Base-by-base conservation (phyloP, 1,140 invertebrate genomes). In the Neuroterus valhalla region DNA sequence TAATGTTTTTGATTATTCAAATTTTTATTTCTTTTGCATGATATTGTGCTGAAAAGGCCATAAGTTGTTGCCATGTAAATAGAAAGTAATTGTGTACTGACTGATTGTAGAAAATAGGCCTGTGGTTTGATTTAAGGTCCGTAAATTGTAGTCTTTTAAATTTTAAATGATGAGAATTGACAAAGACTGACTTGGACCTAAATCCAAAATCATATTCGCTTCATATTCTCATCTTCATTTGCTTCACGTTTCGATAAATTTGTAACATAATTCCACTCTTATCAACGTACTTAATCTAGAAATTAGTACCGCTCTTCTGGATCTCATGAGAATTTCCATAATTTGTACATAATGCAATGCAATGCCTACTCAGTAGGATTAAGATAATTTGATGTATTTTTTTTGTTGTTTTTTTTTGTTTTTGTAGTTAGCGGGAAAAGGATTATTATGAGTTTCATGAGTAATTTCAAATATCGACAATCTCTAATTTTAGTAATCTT, bases 41-140 rank as follows among this genome's bases (percentile, higher is more conserved):
- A 48, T 48, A 8, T 19, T n/a, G n/a, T n/a, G 8, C 46, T 17
- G 3, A 74, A 19, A 46, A 74, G 19, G 14, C 43, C 50, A 44
- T 46, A 2, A 73, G 48, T 19, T 52, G 73, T 44, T 69, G 74
- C 68, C 80, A 73, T 83, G 46, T 78, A 79, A 72, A 68, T 42
- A 31, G 19, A 4, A 62, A 76, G 15, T 1, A 50, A 26, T 31
- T 26, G 8, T 15, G 5, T 26, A 55, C 21, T 55, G 21, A 55
- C 52, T 55, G 48, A 69, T 45, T 66, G 31, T 12, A 66, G 19
- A 44, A 76, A 50, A 50, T 70, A 23, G 72, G 70, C 17, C 66
- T 26, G 21, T 68, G 17, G 4, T 67, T 43, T 50, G 17, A n/a
- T 73, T 52, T 52, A 12, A 15, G 31, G 21, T 23, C 26, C 14